A percentile compares a stretch with the other conserved stretches of the same genome.
Evolutionary conservation across 2,888 invertebrate species (phyloP).

Genomic region (Hirtodrosophila histrioides): DNA sequence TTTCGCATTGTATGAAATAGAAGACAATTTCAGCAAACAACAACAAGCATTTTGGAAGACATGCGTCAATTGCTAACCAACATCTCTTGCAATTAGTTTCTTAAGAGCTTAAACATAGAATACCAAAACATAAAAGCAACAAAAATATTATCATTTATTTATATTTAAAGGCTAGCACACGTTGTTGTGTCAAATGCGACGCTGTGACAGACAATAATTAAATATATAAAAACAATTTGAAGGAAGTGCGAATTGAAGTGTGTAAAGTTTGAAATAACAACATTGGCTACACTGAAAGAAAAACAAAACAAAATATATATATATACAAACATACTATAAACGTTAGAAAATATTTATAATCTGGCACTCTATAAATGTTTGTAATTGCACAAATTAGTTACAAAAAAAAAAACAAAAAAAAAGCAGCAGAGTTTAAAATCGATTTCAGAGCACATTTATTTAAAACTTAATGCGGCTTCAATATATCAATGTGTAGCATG

Average conservation of each 20-base stretch:
- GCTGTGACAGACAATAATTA: conserved; percentile 85
- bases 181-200: conserved; percentile 79
- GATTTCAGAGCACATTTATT: conserved; percentile 76
- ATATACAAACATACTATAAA: conserved; percentile 33
- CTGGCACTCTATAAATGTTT: conserved; percentile 55
- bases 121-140: conserved; percentile 11
- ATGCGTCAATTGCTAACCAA: conserved; percentile 68
- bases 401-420: conserved; percentile 22
- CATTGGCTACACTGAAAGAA: conserved; percentile 46
- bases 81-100: conserved; percentile 56
- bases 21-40: conserved; percentile 71
- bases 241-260: conserved; percentile 34
- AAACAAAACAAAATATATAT: conserved; percentile 1
- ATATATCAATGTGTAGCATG: conserved; percentile 78
- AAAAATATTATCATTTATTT: conserved; percentile 39
- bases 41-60: conserved; percentile 81
- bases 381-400: conserved; percentile 61
- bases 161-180: conserved; percentile 68
- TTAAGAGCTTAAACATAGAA: conserved; percentile 55
- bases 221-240: conserved; percentile 51
- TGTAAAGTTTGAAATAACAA: conserved; percentile 37
- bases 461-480: conserved; percentile 68
- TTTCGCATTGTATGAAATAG: conserved; percentile 56
- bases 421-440: conserved; percentile 41
- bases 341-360: conserved; percentile 50